Conservation (phyloP, 2,113 vertebrate genomes). For the Anguilla japonica region DNA sequence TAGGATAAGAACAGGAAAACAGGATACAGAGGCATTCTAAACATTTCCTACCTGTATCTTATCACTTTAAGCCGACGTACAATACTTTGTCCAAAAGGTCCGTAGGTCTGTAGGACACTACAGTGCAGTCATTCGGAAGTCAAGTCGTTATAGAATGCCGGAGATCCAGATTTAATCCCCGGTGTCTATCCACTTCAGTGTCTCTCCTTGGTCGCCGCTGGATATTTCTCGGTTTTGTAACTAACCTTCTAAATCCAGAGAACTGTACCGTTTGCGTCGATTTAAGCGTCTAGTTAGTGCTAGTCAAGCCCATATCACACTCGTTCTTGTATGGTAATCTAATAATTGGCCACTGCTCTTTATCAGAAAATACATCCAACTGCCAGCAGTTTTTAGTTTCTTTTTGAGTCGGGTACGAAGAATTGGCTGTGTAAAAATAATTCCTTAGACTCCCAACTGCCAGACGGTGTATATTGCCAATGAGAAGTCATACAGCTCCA, state of each 20-base stretch:
- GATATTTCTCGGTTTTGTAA: slow-evolving; percentile 4
- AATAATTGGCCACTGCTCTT: neutral
- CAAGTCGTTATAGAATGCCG: neutral
- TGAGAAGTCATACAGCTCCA: neutral
- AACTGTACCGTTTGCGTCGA: neutral
- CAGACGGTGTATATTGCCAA: neutral
- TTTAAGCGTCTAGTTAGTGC: neutral
- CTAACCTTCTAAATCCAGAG: neutral
- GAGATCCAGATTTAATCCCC: neutral
- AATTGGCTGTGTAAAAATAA: neutral
- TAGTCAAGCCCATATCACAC: neutral
- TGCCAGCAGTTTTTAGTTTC: neutral
- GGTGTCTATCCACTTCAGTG: neutral
- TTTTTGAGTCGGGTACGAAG: neutral
- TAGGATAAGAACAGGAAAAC: neutral
- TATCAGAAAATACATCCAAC: neutral
- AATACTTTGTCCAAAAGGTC: neutral
- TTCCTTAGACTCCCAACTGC: neutral
- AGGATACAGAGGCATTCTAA: neutral
- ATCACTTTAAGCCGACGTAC: neutral
- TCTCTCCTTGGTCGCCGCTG: neutral
- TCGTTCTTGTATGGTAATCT: neutral
- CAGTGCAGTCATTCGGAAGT: slow-evolving; percentile 8
- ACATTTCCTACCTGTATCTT: neutral
- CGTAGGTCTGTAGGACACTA: neutral